Evolutionary conservation across 2,888 invertebrate species (phyloP).

Genomic region (Plebejus anna): DNA sequence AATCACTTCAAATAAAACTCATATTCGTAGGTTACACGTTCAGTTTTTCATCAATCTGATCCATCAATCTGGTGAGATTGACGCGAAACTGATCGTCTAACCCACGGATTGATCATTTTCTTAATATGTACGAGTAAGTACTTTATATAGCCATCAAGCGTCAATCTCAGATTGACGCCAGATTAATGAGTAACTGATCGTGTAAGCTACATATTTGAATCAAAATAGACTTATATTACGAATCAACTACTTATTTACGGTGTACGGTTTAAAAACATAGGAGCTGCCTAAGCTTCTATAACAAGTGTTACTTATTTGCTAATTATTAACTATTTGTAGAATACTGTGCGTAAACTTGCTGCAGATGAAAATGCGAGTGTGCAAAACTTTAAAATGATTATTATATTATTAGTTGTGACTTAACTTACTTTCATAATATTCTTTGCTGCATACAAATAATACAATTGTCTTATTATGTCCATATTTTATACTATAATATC

Average conservation of each 20-base stretch:
- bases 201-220: too few species aligned
- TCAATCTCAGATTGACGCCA: too few species aligned
- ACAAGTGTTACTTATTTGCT: background rate
- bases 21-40: too few species aligned
- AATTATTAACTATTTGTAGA: background rate
- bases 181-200: too few species aligned
- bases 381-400: background rate
- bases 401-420: background rate
- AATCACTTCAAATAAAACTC: background rate
- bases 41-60: too few species aligned
- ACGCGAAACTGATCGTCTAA: too few species aligned
- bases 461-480: background rate
- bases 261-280: background rate
- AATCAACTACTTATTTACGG: background rate
- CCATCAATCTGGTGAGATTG: too few species aligned
- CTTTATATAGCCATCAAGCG: too few species aligned
- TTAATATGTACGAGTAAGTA: too few species aligned
- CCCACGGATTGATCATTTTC: too few species aligned
- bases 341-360: background rate
- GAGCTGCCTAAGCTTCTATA: background rate
- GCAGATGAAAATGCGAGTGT: background rate
- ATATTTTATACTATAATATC: constrained; percentile 3
- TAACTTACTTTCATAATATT: background rate
- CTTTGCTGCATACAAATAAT: background rate
- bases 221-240: background rate